Evolutionary conservation across 2,888 invertebrate species (phyloP).

Genomic region (Nemotelus nigrinus): DNA sequence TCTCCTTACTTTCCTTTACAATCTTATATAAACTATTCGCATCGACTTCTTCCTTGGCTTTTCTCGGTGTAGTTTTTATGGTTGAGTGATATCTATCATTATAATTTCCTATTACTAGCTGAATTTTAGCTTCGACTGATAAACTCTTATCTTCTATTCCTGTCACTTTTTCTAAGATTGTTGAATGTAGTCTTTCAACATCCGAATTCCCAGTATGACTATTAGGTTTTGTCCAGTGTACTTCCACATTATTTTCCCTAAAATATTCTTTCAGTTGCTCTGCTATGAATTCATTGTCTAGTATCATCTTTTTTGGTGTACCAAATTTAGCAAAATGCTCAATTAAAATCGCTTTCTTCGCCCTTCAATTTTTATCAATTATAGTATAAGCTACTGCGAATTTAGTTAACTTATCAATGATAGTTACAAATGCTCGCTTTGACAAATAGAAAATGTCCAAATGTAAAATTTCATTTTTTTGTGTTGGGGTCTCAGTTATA

Average conservation of each 20-base stretch:
- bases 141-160: conserved; percentile 45
- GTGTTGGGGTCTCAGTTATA: conserved; percentile 47
- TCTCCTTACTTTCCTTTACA: conserved; percentile 41
- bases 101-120: conserved; percentile 49
- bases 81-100: conserved; percentile 50
- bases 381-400: conserved; percentile 21
- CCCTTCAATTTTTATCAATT: conserved; percentile 47
- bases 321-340: conserved; percentile 38
- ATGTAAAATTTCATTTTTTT: conserved; percentile 46
- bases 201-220: conserved; percentile 14
- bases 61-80: conserved; percentile 48
- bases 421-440: conserved; percentile 46
- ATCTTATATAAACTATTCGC: conserved; percentile 7
- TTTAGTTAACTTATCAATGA: conserved; percentile 47
- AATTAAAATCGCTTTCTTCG: conserved; percentile 3
- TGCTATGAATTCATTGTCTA: conserved; percentile 48
- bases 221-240: conserved; percentile 47
- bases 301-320: conserved; percentile 47
- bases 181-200: conserved; percentile 48
- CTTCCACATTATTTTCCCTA: conserved; percentile 44
- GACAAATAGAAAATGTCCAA: conserved; percentile 46
- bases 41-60: conserved; percentile 47
- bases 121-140: conserved; percentile 48
- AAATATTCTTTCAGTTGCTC: conserved; percentile 45
- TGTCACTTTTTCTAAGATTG: conserved; percentile 50